Conservation (phyloP, 2,113 vertebrate genomes). For the Genyomyrus donnyi region DNA sequence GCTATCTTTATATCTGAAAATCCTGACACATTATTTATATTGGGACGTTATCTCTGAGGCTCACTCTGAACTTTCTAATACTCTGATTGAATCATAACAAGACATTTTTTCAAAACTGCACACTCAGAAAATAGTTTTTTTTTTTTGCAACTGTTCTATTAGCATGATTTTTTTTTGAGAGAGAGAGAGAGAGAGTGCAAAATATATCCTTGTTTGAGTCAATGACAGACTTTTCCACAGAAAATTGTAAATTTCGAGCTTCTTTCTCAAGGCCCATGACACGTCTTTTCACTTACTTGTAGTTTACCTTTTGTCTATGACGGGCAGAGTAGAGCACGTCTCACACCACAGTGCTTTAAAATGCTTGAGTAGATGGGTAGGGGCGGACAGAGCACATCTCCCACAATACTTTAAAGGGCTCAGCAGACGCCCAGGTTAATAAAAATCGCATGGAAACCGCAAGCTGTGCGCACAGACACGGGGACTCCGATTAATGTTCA, state of each 20-base stretch:
- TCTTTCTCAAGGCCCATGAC: not conserved
- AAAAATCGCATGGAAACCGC: not conserved
- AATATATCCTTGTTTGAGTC: not conserved
- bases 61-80: not conserved
- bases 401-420: not conserved
- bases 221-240: not conserved
- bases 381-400: not conserved
- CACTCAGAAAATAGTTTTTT: not conserved
- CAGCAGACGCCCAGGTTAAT: not conserved
- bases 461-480: not conserved
- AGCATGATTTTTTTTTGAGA: not conserved
- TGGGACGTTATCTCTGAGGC: not conserved
- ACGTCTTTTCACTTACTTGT: not conserved
- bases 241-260: not conserved
- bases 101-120: not conserved
- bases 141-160: not conserved
- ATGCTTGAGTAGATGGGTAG: not conserved
- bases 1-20: not conserved
- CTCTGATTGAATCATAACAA: not conserved
- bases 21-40: not conserved
- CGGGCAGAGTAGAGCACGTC: not conserved
- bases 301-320: not conserved
- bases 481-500: not conserved
- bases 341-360: not conserved
- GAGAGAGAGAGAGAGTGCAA: not conserved